Evolutionary conservation across 2,888 invertebrate genomes (phyloP).

Genomic region (Erebia epiphron): DNA sequence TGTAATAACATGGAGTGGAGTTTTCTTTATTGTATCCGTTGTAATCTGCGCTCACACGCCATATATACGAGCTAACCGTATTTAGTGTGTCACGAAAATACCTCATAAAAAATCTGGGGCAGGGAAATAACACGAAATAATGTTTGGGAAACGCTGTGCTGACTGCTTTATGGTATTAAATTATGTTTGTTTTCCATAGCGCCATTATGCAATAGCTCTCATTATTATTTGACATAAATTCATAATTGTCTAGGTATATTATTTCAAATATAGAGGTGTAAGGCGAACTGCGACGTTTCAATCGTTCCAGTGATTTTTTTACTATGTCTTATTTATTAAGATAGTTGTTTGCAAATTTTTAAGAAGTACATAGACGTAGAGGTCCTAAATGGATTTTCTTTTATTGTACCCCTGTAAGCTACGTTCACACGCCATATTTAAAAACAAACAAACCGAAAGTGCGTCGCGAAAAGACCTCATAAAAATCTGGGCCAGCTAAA

Average conservation of each 20-base stretch:
- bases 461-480: slow-evolving; percentile 3
- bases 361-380: too few relatives aligned
- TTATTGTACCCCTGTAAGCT: too few relatives aligned
- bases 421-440: neutral
- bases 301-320: too few relatives aligned
- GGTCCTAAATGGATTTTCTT: too few relatives aligned
- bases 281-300: too few relatives aligned
- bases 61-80: neutral
- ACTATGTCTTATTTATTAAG: too few relatives aligned
- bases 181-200: slow-evolving; percentile 35
- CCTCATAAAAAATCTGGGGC: slow-evolving; percentile 9
- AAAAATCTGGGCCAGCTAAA: slow-evolving; percentile 4
- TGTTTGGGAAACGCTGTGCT: slow-evolving; percentile 5
- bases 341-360: too few relatives aligned
- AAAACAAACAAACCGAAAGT: neutral
- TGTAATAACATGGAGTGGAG: too few relatives aligned
- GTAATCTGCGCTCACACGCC: neutral
- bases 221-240: slow-evolving; percentile 45
- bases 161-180: slow-evolving; percentile 11
- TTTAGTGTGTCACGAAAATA: neutral
- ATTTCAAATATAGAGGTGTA: too few relatives aligned
- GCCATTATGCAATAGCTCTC: slow-evolving; percentile 39
- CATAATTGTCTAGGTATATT: slow-evolving; percentile 30
- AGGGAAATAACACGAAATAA: neutral
- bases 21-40: too few relatives aligned